A percentile compares a stretch with the other conserved stretches of the same genome.
phyloP scores from a whole-genome alignment of 2,797 vertebrate genomes.

The Poecilia picta region DNA sequence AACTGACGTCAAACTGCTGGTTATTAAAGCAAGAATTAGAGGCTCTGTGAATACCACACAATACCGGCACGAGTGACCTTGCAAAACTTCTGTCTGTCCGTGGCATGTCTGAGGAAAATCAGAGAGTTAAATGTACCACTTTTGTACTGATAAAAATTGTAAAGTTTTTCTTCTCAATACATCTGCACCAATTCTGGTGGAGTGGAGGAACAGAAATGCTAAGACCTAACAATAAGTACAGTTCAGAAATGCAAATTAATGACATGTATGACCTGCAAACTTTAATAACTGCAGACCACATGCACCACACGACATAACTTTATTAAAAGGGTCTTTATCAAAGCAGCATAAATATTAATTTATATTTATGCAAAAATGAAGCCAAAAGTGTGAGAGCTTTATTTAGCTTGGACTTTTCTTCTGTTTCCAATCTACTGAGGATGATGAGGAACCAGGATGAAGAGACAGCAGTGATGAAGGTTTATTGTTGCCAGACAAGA shows the following conservation, averaged over 20 bases:
- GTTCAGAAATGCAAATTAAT: not conserved
- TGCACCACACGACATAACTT: not conserved
- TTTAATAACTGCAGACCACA: not conserved
- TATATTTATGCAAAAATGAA: not conserved
- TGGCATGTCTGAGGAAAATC: not conserved
- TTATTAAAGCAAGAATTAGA: constrained; percentile 53
- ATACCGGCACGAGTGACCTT: constrained; percentile 16
- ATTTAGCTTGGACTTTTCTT: too few species aligned
- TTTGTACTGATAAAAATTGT: not conserved
- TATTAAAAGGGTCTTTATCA: not conserved
- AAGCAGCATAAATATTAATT: not conserved
- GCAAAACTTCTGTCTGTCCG: constrained; percentile 2
- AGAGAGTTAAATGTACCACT: not conserved
- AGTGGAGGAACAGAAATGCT: not conserved
- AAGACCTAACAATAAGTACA: too few species aligned
- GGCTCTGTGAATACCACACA: constrained; percentile 17
- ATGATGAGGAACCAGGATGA: too few species aligned
- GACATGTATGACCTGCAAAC: not conserved
- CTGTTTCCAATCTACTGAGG: too few species aligned
- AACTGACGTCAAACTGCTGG: constrained; percentile 54
- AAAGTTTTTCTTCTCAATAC: not conserved
- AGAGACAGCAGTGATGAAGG: too few species aligned
- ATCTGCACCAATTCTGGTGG: not conserved
- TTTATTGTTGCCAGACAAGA: too few species aligned
- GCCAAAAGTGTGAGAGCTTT: not conserved